Evolutionary conservation across 1,140 invertebrate genomes (phyloP).

Genomic region (Nasonia longicornis): DNA sequence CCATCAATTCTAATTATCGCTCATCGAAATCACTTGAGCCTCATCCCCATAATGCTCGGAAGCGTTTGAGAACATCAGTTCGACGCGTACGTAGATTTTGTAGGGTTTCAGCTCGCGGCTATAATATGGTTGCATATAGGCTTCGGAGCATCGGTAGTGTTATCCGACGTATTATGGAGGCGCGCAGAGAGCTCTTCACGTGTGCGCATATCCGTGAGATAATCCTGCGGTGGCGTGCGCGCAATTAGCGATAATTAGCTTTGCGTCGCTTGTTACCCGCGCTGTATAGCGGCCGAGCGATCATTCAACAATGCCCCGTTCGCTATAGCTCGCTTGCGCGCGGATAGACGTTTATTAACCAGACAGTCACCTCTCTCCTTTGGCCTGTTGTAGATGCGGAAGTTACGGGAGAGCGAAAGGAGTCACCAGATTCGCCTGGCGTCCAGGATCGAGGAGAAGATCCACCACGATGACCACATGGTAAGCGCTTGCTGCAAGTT

Average conservation of each 20-base stretch:
- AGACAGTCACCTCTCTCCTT: constrained; percentile 5
- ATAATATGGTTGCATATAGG: background rate
- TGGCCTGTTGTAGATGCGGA: constrained; percentile 61
- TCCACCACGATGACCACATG: constrained; percentile 56
- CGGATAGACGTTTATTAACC: constrained; percentile 2
- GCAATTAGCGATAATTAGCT: constrained; percentile 32
- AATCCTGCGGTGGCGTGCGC: background rate
- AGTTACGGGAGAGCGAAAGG: constrained; percentile 62
- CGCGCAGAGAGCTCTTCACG: too few species aligned
- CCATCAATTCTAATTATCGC: too few species aligned
- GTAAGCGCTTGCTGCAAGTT: constrained; percentile 49
- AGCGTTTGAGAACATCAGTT: too few species aligned
- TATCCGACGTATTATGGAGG: too few species aligned
- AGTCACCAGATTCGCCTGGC: constrained; percentile 58
- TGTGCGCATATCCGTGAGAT: background rate
- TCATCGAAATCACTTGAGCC: too few species aligned
- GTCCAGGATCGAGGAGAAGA: constrained; percentile 60
- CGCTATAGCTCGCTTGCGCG: background rate
- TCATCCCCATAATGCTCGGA: too few species aligned
- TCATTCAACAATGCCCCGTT: background rate
- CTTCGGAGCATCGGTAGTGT: background rate
- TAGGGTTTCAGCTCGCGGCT: too few species aligned
- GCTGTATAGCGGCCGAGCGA: background rate
- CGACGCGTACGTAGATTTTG: too few species aligned
- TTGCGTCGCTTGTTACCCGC: constrained; percentile 19